These are phyloP conservation scores for Lycorma delicatula DNA, from an alignment of 1,140 invertebrate species.

Conservation along the genomic window DNA sequence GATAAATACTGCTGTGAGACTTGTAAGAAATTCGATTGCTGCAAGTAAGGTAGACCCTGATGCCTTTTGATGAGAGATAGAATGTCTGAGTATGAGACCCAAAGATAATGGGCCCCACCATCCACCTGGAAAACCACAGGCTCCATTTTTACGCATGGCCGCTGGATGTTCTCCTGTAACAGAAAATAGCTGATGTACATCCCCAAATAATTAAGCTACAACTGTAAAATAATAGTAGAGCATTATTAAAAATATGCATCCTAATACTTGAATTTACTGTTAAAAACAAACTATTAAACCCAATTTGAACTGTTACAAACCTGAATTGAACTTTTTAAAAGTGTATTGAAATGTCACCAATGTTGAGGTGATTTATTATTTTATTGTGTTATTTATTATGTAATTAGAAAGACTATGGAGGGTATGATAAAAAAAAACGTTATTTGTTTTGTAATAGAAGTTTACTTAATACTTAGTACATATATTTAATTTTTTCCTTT, in stretches of 20 bases:
- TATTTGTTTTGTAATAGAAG: too few relatives aligned
- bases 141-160: slow-evolving; percentile 46
- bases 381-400: too few relatives aligned
- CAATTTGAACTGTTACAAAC: background rate
- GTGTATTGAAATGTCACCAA: background rate
- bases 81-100: slow-evolving; percentile 40
- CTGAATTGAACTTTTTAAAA: background rate
- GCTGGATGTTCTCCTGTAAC: slow-evolving; percentile 44
- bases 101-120: slow-evolving; percentile 43
- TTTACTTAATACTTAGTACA: too few relatives aligned
- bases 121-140: slow-evolving; percentile 41
- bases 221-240: background rate
- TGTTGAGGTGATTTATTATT: too few relatives aligned
- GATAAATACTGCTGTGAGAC: too few relatives aligned
- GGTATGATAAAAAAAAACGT: too few relatives aligned
- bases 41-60: too few relatives aligned
- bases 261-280: background rate
- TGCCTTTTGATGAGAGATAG: too few relatives aligned
- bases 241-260: background rate
- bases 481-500: too few relatives aligned
- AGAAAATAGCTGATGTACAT: slow-evolving; percentile 5
- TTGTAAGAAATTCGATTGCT: too few relatives aligned
- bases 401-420: too few relatives aligned
- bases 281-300: background rate
- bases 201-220: background rate